Conservation (phyloP, 2,797 vertebrate species). For the Distichodus sexfasciatus region DNA sequence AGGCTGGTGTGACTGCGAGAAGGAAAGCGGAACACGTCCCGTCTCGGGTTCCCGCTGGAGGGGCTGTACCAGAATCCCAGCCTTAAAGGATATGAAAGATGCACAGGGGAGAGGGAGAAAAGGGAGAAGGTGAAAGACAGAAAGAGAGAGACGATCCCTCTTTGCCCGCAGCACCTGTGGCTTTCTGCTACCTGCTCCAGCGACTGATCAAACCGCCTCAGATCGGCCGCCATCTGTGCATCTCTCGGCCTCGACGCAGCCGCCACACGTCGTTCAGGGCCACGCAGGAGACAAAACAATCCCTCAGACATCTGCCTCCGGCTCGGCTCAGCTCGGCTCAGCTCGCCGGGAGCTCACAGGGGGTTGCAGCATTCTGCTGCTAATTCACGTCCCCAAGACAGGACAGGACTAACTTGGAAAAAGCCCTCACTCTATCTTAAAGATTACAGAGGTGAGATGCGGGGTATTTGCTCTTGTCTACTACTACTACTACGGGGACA, state of each 20-base stretch:
- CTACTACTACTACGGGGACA: too few species aligned
- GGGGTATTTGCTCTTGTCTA: too few species aligned
- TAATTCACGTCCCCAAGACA: too few species aligned
- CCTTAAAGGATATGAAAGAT: background rate
- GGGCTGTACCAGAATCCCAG: conserved; percentile 6
- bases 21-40: conserved; percentile 7
- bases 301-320: conserved; percentile 36
- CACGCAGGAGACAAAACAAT: conserved; percentile 29
- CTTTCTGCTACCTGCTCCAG: conserved; percentile 34
- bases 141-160: background rate
- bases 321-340: conserved; percentile 25
- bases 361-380: too few species aligned
- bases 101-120: background rate
- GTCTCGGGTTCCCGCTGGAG: background rate
- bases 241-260: conserved; percentile 33
- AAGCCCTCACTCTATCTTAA: too few species aligned
- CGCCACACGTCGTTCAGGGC: conserved; percentile 12
- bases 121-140: background rate
- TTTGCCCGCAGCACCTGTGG: conserved; percentile 36
- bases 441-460: too few species aligned
- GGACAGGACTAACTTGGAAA: too few species aligned
- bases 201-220: conserved; percentile 36
- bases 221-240: conserved; percentile 37
- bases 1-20: background rate
- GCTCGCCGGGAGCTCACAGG: too few species aligned